Conservation (phyloP, 2,797 vertebrate species). For the Oophaga sylvatica region DNA sequence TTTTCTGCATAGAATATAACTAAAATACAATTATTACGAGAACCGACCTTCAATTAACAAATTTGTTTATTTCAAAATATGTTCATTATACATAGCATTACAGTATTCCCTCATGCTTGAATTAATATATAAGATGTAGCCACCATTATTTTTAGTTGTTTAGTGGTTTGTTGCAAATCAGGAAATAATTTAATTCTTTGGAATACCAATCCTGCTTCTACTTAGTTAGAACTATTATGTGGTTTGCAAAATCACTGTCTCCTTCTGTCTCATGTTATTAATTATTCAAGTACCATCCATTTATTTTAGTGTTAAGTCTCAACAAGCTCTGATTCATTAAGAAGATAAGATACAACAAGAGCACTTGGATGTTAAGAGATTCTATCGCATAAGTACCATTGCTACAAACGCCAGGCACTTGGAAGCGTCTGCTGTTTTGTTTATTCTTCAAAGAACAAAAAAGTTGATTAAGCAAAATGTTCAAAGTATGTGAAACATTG, state of each 20-base stretch:
- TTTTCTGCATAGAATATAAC: not conserved
- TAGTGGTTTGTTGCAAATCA: constrained; percentile 41
- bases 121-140: constrained; percentile 34
- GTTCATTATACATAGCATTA: constrained; percentile 3
- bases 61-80: not conserved
- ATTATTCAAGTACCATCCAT: constrained; percentile 68
- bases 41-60: not conserved
- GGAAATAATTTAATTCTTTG: constrained; percentile 38
- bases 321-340: constrained; percentile 62
- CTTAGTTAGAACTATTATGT: constrained; percentile 66
- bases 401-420: constrained; percentile 45
- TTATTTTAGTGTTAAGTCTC: constrained; percentile 66
- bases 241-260: constrained; percentile 65
- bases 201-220: constrained; percentile 57
- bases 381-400: constrained; percentile 39
- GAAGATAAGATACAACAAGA: constrained; percentile 57
- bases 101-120: not conserved
- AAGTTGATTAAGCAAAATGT: constrained; percentile 44
- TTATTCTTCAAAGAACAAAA: constrained; percentile 60
- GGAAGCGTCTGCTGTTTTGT: constrained; percentile 58
- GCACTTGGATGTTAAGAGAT: constrained; percentile 54
- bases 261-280: constrained; percentile 65
- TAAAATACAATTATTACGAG: not conserved
- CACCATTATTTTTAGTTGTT: constrained; percentile 35
- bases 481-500: constrained; percentile 2